Conservation (phyloP, 2,888 invertebrate genomes). For the Acrobasis suavella region DNA sequence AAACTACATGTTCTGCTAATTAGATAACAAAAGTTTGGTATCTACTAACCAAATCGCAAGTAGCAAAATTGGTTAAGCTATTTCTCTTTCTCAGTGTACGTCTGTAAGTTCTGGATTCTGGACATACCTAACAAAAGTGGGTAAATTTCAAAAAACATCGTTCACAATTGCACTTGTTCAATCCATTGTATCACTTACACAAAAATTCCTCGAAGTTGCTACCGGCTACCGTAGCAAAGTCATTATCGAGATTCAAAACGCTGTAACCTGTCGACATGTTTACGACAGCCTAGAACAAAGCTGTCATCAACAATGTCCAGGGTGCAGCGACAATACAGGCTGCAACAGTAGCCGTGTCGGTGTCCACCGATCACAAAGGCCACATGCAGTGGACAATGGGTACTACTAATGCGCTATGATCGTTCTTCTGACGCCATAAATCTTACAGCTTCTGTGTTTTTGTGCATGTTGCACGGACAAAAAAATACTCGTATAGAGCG, state of each 20-base stretch:
- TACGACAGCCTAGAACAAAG: conserved; percentile 70
- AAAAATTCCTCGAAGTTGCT: conserved; percentile 35
- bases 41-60: too few relatives aligned
- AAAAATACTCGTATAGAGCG: not conserved
- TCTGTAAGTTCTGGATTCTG: too few relatives aligned
- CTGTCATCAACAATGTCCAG: conserved; percentile 33
- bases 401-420: conserved; percentile 79
- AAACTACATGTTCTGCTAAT: too few relatives aligned
- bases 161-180: conserved; percentile 16
- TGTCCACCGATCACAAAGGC: conserved; percentile 52
- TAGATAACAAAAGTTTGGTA: too few relatives aligned
- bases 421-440: conserved; percentile 71
- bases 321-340: conserved; percentile 29
- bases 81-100: too few relatives aligned
- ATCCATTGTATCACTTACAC: conserved; percentile 17
- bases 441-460: conserved; percentile 63
- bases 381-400: conserved; percentile 71
- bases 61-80: too few relatives aligned
- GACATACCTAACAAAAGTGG: not conserved
- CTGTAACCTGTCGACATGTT: conserved; percentile 76
- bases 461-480: conserved; percentile 32
- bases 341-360: conserved; percentile 53
- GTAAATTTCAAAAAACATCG: not conserved
- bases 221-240: conserved; percentile 37
- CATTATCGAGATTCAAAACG: conserved; percentile 39